These are phyloP conservation scores for Ranitomeya variabilis DNA, from an alignment of 2,113 vertebrate genomes.

Conservation along the genomic window DNA sequence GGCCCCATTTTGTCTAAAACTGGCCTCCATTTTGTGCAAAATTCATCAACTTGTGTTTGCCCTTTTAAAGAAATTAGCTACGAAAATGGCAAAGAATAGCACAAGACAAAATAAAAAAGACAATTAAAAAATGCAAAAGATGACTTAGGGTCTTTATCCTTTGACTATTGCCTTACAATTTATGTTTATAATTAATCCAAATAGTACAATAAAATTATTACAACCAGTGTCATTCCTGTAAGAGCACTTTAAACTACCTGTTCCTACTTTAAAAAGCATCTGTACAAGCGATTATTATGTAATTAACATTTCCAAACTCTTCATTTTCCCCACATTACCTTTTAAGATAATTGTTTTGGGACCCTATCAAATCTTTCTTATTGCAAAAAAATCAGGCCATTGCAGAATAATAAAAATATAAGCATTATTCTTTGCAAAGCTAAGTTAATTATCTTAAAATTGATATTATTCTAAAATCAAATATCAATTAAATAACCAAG, in stretches of 20 bases:
- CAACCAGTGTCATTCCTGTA: not conserved
- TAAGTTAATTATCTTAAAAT: slow-evolving; percentile 32
- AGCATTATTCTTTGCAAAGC: not conserved
- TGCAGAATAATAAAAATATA: slow-evolving; percentile 24
- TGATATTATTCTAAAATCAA: slow-evolving; percentile 34
- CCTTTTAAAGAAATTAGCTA: too few relatives aligned
- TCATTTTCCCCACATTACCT: not conserved
- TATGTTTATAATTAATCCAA: not conserved
- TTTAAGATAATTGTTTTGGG: slow-evolving; percentile 42
- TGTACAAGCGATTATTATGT: slow-evolving; percentile 25
- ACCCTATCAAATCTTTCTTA: slow-evolving; percentile 10
- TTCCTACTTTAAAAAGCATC: not conserved
- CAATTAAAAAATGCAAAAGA: too few relatives aligned
- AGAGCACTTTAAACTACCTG: not conserved
- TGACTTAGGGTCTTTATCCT: not conserved
- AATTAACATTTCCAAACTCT: slow-evolving; percentile 18
- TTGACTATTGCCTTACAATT: not conserved
- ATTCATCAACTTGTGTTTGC: too few relatives aligned
- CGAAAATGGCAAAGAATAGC: too few relatives aligned
- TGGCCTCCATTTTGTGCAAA: too few relatives aligned
- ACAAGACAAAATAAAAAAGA: too few relatives aligned
- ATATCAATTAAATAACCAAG: slow-evolving; percentile 38
- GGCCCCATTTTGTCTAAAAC: too few relatives aligned
- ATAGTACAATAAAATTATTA: not conserved
- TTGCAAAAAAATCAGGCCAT: slow-evolving; percentile 25